Conservation (phyloP, 2,888 invertebrate species). For the Drosophila niveifrons region DNA sequence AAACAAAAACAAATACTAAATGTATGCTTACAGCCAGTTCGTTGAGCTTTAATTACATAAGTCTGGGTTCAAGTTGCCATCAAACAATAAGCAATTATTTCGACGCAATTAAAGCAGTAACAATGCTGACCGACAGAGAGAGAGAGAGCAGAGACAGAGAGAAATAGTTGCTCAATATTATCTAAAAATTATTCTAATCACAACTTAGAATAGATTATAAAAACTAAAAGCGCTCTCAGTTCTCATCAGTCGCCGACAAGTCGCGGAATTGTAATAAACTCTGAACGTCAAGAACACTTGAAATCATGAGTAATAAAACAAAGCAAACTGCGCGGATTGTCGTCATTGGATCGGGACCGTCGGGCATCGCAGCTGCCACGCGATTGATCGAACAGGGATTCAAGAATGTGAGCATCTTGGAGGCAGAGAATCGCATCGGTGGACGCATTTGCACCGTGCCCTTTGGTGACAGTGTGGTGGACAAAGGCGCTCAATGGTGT, state of each 20-base stretch:
- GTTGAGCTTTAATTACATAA: constrained; percentile 1
- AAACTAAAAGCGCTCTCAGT: not conserved
- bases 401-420: constrained; percentile 87
- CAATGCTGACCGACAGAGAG: not conserved
- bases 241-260: constrained; percentile 25
- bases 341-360: constrained; percentile 84
- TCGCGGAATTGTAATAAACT: constrained; percentile 10
- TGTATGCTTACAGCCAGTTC: not conserved
- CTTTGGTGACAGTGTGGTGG: constrained; percentile 87
- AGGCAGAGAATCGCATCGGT: constrained; percentile 88
- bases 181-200: not conserved
- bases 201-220: constrained; percentile 26
- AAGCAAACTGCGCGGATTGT: constrained; percentile 79
- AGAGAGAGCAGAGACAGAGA: not conserved
- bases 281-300: not conserved
- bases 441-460: constrained; percentile 87
- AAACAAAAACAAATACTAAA: not conserved
- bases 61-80: not conserved
- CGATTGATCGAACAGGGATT: constrained; percentile 84
- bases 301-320: constrained; percentile 35
- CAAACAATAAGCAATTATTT: constrained; percentile 5
- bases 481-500: constrained; percentile 92
- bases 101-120: not conserved
- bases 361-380: constrained; percentile 85
- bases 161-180: not conserved